A percentile compares a stretch with the other conserved stretches of the same genome.
These are phyloP conservation scores for Hypsopygia costalis DNA, from an alignment of 2,888 invertebrate genomes.

Conservation along the genomic window DNA sequence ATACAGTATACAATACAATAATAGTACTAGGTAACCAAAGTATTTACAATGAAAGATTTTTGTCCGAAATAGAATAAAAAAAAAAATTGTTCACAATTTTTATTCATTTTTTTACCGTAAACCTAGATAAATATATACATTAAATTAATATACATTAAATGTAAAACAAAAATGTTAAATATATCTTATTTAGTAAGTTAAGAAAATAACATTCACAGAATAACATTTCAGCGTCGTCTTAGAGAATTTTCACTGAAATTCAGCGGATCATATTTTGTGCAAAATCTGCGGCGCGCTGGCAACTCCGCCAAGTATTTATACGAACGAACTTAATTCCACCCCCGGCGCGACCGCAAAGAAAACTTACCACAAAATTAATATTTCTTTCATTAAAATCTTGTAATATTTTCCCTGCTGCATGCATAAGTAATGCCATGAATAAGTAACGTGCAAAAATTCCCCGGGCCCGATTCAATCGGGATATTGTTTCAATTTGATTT, in stretches of 20 bases:
- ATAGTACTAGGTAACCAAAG: too few relatives aligned
- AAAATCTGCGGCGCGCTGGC: conserved; percentile 14
- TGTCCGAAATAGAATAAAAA: too few relatives aligned
- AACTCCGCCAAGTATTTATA: conserved; percentile 18
- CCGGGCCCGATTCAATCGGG: conserved; percentile 36
- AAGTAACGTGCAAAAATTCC: conserved; percentile 71
- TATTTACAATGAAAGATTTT: too few relatives aligned
- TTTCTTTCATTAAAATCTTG: conserved; percentile 82
- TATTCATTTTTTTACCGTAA: too few relatives aligned
- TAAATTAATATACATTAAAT: too few relatives aligned
- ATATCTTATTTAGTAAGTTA: too few relatives aligned
- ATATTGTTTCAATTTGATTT: conserved; percentile 30
- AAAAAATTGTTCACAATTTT: too few relatives aligned
- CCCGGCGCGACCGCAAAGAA: conserved; percentile 63
- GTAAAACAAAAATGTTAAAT: too few relatives aligned
- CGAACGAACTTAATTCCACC: conserved; percentile 61
- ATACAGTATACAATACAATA: too few relatives aligned
- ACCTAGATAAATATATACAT: too few relatives aligned
- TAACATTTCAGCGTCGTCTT: too few relatives aligned
- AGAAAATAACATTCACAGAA: too few relatives aligned
- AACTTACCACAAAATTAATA: conserved; percentile 80
- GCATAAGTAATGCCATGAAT: conserved; percentile 81
- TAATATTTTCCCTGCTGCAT: conserved; percentile 81
- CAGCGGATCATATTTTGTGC: conserved; percentile 35
- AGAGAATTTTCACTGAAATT: conserved; percentile 25